Percentiles rank a stretch among this genome's conserved stretches.
phyloP scores from a whole-genome alignment of 2,113 vertebrate species.

The Cromileptes altivelis region DNA sequence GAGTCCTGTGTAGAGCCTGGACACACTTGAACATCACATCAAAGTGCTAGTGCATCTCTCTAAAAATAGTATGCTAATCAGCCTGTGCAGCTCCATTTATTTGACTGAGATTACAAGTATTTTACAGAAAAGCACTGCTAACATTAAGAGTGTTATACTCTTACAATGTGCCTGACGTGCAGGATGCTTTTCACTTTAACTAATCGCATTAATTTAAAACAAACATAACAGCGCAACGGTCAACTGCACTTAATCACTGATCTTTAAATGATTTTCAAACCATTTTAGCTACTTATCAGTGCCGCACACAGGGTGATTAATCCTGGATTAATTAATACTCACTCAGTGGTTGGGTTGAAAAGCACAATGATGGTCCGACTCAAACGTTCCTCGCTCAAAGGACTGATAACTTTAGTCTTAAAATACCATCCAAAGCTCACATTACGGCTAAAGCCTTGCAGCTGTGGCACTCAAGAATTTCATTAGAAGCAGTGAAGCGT shows the following conservation, averaged over 20 bases:
- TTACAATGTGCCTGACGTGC: neutral
- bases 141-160: constrained; percentile 1
- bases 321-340: constrained; percentile 2
- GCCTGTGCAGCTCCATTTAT: constrained; percentile 42
- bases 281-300: neutral
- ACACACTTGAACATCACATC: constrained; percentile 60
- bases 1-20: constrained; percentile 40
- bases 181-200: constrained; percentile 7
- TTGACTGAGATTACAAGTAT: constrained; percentile 27
- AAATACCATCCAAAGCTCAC: constrained; percentile 10
- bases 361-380: neutral
- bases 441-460: neutral
- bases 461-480: constrained; percentile 2
- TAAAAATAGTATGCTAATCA: constrained; percentile 75
- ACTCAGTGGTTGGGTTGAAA: neutral
- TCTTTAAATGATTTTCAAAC: neutral
- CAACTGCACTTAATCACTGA: neutral
- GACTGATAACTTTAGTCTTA: constrained; percentile 34
- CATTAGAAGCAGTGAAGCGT: constrained; percentile 33
- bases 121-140: constrained; percentile 26
- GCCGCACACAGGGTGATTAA: neutral
- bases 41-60: constrained; percentile 52
- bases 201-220: constrained; percentile 6
- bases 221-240: neutral
- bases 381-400: neutral